Evolutionary conservation across 2,888 invertebrate genomes (phyloP), one percentile per base, ranked within the genome.

Genomic region (Rhopalosiphum nymphaeae): DNA sequence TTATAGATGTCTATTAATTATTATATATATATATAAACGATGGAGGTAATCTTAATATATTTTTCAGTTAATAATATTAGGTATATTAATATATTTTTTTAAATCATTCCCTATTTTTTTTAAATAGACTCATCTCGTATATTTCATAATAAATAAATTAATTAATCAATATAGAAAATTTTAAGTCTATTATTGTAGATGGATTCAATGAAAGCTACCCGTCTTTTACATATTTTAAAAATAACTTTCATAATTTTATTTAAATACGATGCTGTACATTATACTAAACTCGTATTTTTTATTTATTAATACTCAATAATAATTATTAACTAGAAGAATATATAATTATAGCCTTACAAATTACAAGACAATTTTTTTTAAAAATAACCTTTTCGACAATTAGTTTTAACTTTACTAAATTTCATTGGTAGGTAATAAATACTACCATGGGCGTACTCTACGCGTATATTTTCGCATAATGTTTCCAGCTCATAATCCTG

Each of bases 321-420:
- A 78, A 42, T 78, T 78, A 89, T 89, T 44, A 26, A 89, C 16
- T 26, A 13, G 26, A 89, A 0, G 11, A 42, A 56, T 29, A 57
- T 46, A 44, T 29, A 42, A 89, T 89, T 57, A 42, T 42, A 13
- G 29, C 10, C 2, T 53, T 42, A 56, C 26, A 26, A 44, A 44
- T 44, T 26, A 44, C 25, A 42, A 21, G 85, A 29, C 78, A 85
- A 11, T 44, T 85, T 44, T 78, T 78, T 78, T 78, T 36, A 36
- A 78, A 13, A 85, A 26, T 44, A 44, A 42, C 21, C 49, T 49
- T n/a, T 36, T n/a, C n/a, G 44, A 87, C 87, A 36, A n/a, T 91
- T 91, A 91, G 53, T 49, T 78, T 91, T 84, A 25, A 53, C 84
- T 53, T 53, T 42, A 84, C 42, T 53, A 56, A 91, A 91, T 91